Percentiles rank a stretch among this genome's conserved stretches.
phyloP scores from a whole-genome alignment of 2,888 invertebrate species.

The Timandra comae region DNA sequence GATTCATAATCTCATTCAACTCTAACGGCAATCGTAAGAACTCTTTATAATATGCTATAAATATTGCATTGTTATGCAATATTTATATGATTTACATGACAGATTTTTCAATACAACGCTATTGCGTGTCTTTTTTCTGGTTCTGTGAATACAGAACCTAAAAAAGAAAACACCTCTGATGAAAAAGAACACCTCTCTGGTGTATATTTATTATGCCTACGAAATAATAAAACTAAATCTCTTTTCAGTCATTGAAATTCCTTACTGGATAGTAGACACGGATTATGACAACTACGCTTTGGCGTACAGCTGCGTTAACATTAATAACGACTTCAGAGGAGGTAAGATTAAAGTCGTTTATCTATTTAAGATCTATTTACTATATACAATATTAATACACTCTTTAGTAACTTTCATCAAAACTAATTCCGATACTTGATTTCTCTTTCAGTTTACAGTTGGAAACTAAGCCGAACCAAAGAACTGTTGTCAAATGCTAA shows the following conservation, averaged over 20 bases:
- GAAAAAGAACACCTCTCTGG: too few relatives aligned
- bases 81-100: too few relatives aligned
- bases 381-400: background rate
- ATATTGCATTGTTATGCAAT: too few relatives aligned
- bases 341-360: constrained; percentile 25
- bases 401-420: too few relatives aligned
- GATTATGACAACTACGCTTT: constrained; percentile 79
- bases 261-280: constrained; percentile 56
- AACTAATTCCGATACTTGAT: background rate
- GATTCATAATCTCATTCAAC: constrained; percentile 12
- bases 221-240: too few relatives aligned
- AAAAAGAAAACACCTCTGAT: too few relatives aligned
- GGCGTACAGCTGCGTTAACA: constrained; percentile 77
- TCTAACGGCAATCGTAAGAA: constrained; percentile 18
- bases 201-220: too few relatives aligned
- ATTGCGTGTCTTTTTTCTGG: too few relatives aligned
- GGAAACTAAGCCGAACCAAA: constrained; percentile 50
- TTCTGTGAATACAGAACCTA: too few relatives aligned
- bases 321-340: constrained; percentile 25
- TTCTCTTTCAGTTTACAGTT: constrained; percentile 42
- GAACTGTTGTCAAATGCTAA: constrained; percentile 26
- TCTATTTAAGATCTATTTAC: too few relatives aligned
- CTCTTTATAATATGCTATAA: too few relatives aligned
- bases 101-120: too few relatives aligned
- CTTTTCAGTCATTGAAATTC: constrained; percentile 33